Conservation (phyloP, 2,888 invertebrate species). For the Tricholauxania praeusta region DNA sequence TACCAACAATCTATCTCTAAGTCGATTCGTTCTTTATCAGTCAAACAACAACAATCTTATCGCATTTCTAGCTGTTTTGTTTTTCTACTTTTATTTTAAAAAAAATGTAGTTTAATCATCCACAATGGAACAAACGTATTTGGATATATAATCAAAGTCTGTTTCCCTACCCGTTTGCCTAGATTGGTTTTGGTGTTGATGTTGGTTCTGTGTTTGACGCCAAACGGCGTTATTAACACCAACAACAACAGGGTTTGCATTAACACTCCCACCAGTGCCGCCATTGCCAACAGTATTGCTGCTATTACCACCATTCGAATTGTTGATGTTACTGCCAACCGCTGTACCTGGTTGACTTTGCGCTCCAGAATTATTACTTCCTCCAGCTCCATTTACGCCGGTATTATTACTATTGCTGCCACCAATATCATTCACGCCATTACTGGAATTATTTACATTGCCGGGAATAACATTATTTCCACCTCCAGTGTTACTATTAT, state of each 20-base stretch:
- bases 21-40: constrained; percentile 33
- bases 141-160: constrained; percentile 67
- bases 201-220: constrained; percentile 61
- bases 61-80: constrained; percentile 37
- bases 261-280: constrained; percentile 61
- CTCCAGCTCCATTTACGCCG: constrained; percentile 29
- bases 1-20: background rate
- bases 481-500: constrained; percentile 38
- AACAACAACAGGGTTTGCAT: constrained; percentile 66
- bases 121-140: constrained; percentile 67
- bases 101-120: constrained; percentile 59
- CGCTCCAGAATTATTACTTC: constrained; percentile 17
- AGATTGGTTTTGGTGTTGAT: constrained; percentile 61
- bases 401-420: constrained; percentile 42
- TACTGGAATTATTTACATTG: constrained; percentile 15
- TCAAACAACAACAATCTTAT: constrained; percentile 46
- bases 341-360: constrained; percentile 32
- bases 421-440: constrained; percentile 26
- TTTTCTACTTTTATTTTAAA: constrained; percentile 40
- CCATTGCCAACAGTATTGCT: constrained; percentile 42
- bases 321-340: constrained; percentile 28
- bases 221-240: constrained; percentile 56
- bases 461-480: constrained; percentile 17
- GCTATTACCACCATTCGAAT: constrained; percentile 58
- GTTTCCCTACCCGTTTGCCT: constrained; percentile 65